Percentiles rank a stretch among this genome's conserved stretches.
Evolutionary conservation across 2,797 vertebrate species (phyloP).

Genomic region (Onychomys arenicola): DNA sequence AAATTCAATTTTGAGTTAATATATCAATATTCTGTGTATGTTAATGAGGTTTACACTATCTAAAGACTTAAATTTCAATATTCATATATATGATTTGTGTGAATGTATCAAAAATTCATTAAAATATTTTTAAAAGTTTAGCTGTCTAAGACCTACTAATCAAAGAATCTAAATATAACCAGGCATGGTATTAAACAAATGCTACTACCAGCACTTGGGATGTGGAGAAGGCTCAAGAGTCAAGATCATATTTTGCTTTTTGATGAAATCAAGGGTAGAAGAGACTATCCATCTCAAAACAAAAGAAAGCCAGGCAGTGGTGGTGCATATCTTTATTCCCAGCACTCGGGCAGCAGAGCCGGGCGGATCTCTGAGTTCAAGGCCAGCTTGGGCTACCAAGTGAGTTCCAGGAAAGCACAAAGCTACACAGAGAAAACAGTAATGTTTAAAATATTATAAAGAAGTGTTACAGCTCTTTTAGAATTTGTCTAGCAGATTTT

Average conservation of each 20-base stretch:
- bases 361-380: no score
- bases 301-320: no score
- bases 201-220: background rate
- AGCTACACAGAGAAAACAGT: no score
- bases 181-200: background rate
- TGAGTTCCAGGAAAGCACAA: no score
- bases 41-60: background rate
- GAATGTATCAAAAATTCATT: background rate
- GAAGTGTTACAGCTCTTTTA: no score
- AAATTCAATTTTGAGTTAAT: background rate
- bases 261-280: background rate
- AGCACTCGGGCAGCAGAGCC: no score
- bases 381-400: no score
- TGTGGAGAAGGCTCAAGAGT: no score
- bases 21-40: background rate
- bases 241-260: background rate
- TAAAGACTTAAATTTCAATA: background rate
- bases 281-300: background rate
- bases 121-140: background rate
- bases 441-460: background rate
- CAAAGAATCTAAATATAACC: background rate
- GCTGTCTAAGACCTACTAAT: background rate
- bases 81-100: background rate
- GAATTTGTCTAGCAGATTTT: no score
- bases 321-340: no score